Percentiles rank a stretch among this genome's conserved stretches.
These are phyloP conservation scores for Ophthalmolycus amberensis DNA, from an alignment of 2,113 vertebrate genomes.

Conservation along the genomic window DNA sequence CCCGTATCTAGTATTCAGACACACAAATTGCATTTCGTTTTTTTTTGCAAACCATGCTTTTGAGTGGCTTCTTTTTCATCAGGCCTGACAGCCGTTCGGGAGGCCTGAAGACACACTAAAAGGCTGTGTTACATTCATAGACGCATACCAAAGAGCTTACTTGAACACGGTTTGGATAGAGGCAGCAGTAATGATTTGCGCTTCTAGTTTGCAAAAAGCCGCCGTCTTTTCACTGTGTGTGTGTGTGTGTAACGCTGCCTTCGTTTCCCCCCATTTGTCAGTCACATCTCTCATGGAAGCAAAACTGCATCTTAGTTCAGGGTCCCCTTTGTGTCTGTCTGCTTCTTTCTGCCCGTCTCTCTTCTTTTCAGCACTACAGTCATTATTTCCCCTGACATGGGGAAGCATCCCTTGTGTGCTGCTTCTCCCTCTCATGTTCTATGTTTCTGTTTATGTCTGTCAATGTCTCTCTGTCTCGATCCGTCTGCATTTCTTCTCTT, in stretches of 20 bases:
- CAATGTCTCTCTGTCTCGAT: conserved; percentile 7
- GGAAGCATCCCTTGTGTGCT: conserved; percentile 23
- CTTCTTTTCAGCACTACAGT: conserved; percentile 50
- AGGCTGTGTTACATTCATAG: conserved; percentile 58
- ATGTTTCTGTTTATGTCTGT: conserved; percentile 44
- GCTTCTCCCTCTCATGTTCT: conserved; percentile 35
- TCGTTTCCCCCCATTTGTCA: conserved; percentile 39
- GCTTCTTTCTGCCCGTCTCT: conserved; percentile 47
- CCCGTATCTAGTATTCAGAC: conserved; percentile 45
- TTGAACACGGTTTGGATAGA: conserved; percentile 60
- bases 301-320: conserved; percentile 56
- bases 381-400: conserved; percentile 56
- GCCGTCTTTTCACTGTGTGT: conserved; percentile 46
- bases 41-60: conserved; percentile 54
- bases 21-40: conserved; percentile 54
- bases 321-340: conserved; percentile 47
- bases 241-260: conserved; percentile 19
- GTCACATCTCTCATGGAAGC: conserved; percentile 30
- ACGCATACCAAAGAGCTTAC: conserved; percentile 56
- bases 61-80: conserved; percentile 66
- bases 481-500: neutral
- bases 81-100: conserved; percentile 60
- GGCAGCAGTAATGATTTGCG: conserved; percentile 64
- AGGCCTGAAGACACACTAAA: conserved; percentile 56
- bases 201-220: conserved; percentile 42